Conservation (phyloP, 1,140 invertebrate genomes). For the Calycopis cecrops region DNA sequence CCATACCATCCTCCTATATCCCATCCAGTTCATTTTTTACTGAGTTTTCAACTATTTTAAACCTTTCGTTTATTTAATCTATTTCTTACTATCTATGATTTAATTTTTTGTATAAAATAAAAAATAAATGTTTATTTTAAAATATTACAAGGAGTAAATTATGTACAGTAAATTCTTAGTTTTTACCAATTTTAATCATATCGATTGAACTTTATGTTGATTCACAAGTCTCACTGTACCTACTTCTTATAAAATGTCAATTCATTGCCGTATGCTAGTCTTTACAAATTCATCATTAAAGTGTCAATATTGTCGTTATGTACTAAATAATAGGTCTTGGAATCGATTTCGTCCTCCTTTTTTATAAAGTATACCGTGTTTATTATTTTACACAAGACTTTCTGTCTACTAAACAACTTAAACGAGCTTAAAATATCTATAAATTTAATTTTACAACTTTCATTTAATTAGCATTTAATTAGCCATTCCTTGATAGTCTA, state of each 20-base stretch:
- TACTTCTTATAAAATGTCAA: background rate
- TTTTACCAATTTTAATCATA: constrained; percentile 14
- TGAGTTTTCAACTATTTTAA: constrained; percentile 33
- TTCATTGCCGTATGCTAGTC: background rate
- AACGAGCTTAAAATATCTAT: no score
- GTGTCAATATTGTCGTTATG: constrained; percentile 19
- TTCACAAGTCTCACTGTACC: background rate
- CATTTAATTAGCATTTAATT: no score
- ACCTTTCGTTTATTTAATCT: constrained; percentile 33
- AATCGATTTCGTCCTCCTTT: constrained; percentile 58
- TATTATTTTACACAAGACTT: background rate
- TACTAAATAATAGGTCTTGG: constrained; percentile 39
- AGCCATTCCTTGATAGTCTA: no score
- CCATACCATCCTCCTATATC: constrained; percentile 43
- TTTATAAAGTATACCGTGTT: background rate
- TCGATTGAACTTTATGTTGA: constrained; percentile 4
- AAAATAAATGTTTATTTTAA: constrained; percentile 62
- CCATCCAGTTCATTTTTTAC: constrained; percentile 39
- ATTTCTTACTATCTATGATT: constrained; percentile 38
- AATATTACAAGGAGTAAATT: constrained; percentile 71
- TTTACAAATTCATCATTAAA: constrained; percentile 15
- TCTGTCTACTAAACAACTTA: no score
- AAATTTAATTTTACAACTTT: no score
- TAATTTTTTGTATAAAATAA: constrained; percentile 42
- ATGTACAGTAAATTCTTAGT: constrained; percentile 40